phyloP scores from a whole-genome alignment of 2,113 vertebrate species.

The Cyprinodon tularosa region DNA sequence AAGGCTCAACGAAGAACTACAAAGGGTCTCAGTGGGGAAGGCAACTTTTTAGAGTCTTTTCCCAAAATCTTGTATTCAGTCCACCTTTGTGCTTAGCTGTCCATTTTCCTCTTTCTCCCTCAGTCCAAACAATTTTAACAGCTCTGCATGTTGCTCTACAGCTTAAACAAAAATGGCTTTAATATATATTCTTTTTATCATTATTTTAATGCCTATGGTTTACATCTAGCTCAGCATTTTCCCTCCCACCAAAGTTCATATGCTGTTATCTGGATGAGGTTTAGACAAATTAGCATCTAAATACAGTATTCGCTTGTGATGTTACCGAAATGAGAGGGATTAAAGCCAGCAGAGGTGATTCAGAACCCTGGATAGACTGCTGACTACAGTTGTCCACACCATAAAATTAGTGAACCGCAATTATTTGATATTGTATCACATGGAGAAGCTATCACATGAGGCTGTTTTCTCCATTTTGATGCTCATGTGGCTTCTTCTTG shows the following conservation, averaged over 20 bases:
- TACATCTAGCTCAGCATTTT: conserved; percentile 71
- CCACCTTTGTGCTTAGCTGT: conserved; percentile 31
- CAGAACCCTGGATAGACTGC: conserved; percentile 59
- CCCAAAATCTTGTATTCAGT: conserved; percentile 50
- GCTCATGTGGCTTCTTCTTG: conserved; percentile 60
- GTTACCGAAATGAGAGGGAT: conserved; percentile 63
- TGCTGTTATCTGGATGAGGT: conserved; percentile 67
- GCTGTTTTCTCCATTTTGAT: conserved; percentile 55
- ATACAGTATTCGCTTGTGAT: conserved; percentile 62
- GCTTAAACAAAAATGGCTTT: conserved; percentile 64
- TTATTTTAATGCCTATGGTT: conserved; percentile 60
- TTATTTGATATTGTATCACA: conserved; percentile 69
- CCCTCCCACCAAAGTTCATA: conserved; percentile 56
- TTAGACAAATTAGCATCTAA: conserved; percentile 80
- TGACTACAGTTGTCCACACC: conserved; percentile 70
- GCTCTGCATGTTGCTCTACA: conserved; percentile 40
- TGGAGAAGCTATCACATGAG: conserved; percentile 43
- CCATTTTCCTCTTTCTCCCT: conserved; percentile 20
- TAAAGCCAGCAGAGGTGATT: conserved; percentile 54
- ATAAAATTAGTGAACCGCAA: conserved; percentile 71
- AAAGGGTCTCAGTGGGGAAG: no score
- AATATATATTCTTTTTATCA: conserved; percentile 56
- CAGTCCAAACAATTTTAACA: conserved; percentile 59
- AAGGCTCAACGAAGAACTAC: no score
- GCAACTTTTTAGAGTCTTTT: not conserved